A percentile compares a stretch with the other conserved stretches of the same genome.
These are phyloP conservation scores for Platanista minor DNA, from an alignment of 2,113 vertebrate species.

Conservation along the genomic window DNA sequence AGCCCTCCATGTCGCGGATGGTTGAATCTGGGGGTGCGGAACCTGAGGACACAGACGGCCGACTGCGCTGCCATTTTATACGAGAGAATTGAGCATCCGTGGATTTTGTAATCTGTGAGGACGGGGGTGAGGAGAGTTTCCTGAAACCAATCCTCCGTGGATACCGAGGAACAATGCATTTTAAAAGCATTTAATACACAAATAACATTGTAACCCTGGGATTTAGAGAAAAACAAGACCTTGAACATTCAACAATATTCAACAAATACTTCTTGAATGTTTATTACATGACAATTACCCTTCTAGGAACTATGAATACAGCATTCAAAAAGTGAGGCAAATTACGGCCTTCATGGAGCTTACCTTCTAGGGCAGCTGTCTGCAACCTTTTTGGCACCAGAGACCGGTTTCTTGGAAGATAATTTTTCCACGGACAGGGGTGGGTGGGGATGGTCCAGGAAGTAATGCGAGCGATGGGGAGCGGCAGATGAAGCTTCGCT, in stretches of 20 bases:
- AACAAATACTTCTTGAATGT: not conserved
- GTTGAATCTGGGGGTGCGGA: fast-evolving
- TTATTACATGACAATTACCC: no score
- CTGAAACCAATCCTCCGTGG: not conserved
- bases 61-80: not conserved
- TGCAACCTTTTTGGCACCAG: no score
- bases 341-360: not conserved
- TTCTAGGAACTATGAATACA: not conserved
- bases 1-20: not conserved
- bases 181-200: not conserved
- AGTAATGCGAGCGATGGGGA: no score
- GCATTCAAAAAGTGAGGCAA: not conserved
- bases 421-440: no score
- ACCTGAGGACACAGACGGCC: not conserved
- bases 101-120: not conserved
- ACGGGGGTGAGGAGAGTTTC: not conserved
- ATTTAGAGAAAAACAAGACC: not conserved
- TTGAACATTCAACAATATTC: not conserved
- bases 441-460: no score
- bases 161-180: not conserved
- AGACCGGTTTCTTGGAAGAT: no score
- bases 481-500: no score
- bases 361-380: not conserved
- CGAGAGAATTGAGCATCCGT: not conserved
- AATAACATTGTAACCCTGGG: not conserved